Evolutionary conservation across 1,140 invertebrate species (phyloP), one percentile per base, ranked within the genome.

Genomic region (Hyphantria cunea): DNA sequence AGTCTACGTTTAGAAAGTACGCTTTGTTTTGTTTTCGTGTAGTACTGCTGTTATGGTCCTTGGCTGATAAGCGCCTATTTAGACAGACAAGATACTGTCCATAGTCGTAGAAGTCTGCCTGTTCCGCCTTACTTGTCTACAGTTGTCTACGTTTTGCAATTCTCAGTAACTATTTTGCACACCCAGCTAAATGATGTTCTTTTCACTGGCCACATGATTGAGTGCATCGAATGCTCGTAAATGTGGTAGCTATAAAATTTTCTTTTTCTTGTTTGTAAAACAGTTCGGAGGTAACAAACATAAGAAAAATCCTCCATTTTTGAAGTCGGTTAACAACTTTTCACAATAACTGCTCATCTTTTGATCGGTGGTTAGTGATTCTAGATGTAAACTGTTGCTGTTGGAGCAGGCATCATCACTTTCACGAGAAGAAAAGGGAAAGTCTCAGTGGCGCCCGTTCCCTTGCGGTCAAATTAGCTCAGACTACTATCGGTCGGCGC

Each of bases 351-450:
- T 49, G 15, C 33, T n/a, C 33, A 62, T 55, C 52, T 59, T 72
- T 67, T 67, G 58, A 65, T 25, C 17, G 17, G 66, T 39, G 52
- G 56, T 69, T 64, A 73, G 70, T 79, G 72, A 80, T 73, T 84
- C 76, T 69, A 74, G 78, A 86, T 83, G 80, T 78, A 78, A 78
- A 70, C 61, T 72, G 74, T 80, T 74, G 76, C 79, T 78, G 84
- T 86, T 86, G 73, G 70, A 79, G 66, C 76, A 70, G 70, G 77
- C 81, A 87, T 90, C 87, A 90, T 89, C 87, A 86, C 87, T 90
- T 90, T 90, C 87, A 87, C 87, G 74, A 86, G 75, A 87, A 84
- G 82, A 85, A 86, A 90, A 90, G 82, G 83, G 87, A 89, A 89
- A 90, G 87, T 82, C 63, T 68, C 25, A 53, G 64, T 83, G 80